Percentiles rank a stretch among this genome's conserved stretches.
Evolutionary conservation across 92 coral and sea anemone species (phyloP).

Genomic region (Paramuricea clavata): DNA sequence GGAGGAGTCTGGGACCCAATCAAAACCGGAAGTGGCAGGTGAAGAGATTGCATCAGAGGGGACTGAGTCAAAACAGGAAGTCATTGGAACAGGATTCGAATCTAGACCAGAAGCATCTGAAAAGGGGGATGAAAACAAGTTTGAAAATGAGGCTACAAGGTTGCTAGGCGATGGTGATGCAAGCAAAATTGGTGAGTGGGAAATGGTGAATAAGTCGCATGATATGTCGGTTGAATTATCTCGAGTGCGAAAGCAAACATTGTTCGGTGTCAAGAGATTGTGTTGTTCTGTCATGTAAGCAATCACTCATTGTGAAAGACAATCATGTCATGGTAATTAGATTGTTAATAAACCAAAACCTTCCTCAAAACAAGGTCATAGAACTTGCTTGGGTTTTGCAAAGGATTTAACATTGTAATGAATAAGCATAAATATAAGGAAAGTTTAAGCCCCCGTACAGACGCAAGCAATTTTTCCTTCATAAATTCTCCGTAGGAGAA

Average conservation of each 20-base stretch:
- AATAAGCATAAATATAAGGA: too few species aligned
- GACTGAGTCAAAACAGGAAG: neutral
- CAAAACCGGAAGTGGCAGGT: neutral
- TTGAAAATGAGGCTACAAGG: neutral
- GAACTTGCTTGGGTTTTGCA: too few species aligned
- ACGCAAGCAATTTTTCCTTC: too few species aligned
- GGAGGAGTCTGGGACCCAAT: constrained; percentile 11
- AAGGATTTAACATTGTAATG: too few species aligned
- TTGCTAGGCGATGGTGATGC: neutral
- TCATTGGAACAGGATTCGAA: neutral
- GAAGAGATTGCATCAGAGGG: neutral
- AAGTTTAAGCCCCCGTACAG: too few species aligned
- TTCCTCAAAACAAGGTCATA: too few species aligned
- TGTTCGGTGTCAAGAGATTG: constrained; percentile 39
- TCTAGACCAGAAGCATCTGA: neutral
- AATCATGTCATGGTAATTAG: neutral
- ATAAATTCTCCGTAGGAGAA: too few species aligned
- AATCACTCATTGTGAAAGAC: neutral
- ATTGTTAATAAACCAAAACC: neutral
- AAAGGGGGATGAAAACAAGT: neutral
- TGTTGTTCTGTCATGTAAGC: constrained; percentile 40
- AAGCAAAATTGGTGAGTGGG: constrained; percentile 34
- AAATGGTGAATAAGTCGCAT: constrained; percentile 6
- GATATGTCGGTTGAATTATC: constrained; percentile 35
- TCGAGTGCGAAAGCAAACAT: constrained; percentile 31